Evolutionary conservation across 2,888 invertebrate genomes (phyloP).

Genomic region (Campoplex capitator): DNA sequence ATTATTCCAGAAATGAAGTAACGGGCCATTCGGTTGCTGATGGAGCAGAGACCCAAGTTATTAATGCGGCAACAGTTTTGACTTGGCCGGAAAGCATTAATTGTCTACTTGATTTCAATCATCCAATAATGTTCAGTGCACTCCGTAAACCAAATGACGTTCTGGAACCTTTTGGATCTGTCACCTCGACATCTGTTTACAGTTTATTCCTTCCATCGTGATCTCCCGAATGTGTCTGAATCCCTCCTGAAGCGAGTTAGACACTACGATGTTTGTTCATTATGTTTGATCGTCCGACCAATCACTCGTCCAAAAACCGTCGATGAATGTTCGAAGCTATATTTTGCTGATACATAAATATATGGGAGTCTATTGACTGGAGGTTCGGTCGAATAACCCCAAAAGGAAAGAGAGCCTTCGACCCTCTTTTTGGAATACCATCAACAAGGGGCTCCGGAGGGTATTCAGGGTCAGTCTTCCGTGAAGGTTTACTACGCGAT

Average conservation of each 20-base stretch:
- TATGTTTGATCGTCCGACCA: not conserved
- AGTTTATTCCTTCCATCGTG: not conserved
- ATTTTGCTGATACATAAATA: slow-evolving; percentile 4
- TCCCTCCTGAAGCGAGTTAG: not conserved
- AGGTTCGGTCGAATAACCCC: slow-evolving; percentile 8
- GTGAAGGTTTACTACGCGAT: slow-evolving; percentile 36
- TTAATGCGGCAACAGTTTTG: not conserved
- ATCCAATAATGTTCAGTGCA: slow-evolving; percentile 3
- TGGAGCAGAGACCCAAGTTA: not conserved
- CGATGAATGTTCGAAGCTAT: not conserved
- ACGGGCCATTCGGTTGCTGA: not conserved
- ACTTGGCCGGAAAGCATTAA: not conserved
- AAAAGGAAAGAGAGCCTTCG: slow-evolving; percentile 1
- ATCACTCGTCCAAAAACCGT: slow-evolving; percentile 1
- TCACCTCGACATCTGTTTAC: slow-evolving; percentile 8
- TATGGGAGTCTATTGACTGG: slow-evolving; percentile 4
- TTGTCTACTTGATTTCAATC: not conserved
- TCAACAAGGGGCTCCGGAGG: slow-evolving; percentile 17
- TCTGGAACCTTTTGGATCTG: not conserved
- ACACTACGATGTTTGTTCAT: not conserved
- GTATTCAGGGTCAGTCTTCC: slow-evolving; percentile 26
- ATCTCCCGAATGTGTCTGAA: not conserved
- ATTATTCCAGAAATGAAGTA: not conserved
- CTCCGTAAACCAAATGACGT: not conserved
- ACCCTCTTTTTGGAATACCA: slow-evolving; percentile 5